These are phyloP conservation scores for Dinoponera quadriceps DNA, from an alignment of 1,140 invertebrate genomes.

Conservation along the genomic window DNA sequence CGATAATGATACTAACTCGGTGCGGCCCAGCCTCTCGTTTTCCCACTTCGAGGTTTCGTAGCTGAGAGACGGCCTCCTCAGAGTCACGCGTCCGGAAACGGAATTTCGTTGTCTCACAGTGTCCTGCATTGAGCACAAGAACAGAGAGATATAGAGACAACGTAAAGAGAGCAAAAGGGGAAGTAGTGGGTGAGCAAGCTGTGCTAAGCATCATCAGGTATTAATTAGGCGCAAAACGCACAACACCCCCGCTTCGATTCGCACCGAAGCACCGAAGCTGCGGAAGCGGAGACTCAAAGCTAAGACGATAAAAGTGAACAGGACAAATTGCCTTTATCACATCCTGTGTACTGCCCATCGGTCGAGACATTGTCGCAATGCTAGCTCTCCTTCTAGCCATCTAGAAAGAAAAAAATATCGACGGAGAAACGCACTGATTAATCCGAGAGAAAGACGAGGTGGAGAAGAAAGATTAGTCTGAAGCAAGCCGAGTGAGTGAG, in stretches of 20 bases:
- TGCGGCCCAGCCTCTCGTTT: conserved; percentile 77
- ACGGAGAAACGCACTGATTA: conserved; percentile 23
- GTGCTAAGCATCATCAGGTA: background rate
- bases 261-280: conserved; percentile 5
- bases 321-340: conserved; percentile 80
- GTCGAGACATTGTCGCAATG: conserved; percentile 83
- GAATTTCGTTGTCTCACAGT: conserved; percentile 79
- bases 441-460: background rate
- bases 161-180: conserved; percentile 3
- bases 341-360: conserved; percentile 78
- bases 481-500: background rate
- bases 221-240: conserved; percentile 28
- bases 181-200: background rate
- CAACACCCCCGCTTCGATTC: background rate
- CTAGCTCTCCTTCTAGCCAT: conserved; percentile 84
- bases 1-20: conserved; percentile 79
- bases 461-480: background rate
- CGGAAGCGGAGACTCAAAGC: conserved; percentile 19
- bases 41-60: conserved; percentile 79
- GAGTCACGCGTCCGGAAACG: conserved; percentile 79
- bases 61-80: conserved; percentile 81
- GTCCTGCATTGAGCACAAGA: conserved; percentile 63
- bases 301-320: conserved; percentile 11
- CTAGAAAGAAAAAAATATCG: conserved; percentile 75
- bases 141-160: conserved; percentile 51